Evolutionary conservation across 2,888 invertebrate species (phyloP).

Genomic region (Anoplius nigerrimus): DNA sequence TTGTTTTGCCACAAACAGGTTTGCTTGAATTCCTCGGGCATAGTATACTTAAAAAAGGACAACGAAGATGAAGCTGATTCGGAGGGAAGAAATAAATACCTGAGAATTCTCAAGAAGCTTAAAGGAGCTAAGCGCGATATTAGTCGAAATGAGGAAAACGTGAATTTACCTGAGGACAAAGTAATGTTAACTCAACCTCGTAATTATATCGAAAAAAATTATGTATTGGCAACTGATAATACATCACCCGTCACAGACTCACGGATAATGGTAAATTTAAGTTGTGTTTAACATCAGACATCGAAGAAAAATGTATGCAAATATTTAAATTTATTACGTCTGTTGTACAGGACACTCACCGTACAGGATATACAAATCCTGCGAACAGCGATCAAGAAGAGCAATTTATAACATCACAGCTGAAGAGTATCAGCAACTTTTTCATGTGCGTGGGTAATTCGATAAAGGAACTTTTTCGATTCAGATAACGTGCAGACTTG

Average conservation of each 20-base stretch:
- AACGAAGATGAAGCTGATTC: conserved; percentile 43
- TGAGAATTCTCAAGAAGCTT: conserved; percentile 35
- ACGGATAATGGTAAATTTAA: background rate
- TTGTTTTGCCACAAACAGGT: conserved; percentile 13
- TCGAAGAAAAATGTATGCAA: background rate
- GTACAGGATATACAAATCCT: conserved; percentile 10
- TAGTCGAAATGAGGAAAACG: background rate
- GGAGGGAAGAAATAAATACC: conserved; percentile 39
- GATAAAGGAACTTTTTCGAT: conserved; percentile 47
- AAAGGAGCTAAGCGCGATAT: conserved; percentile 41
- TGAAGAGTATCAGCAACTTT: conserved; percentile 41
- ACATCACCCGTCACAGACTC: no score
- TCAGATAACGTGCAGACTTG: conserved; percentile 27
- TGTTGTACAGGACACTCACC: background rate
- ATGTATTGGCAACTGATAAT: no score
- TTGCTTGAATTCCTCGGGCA: conserved; percentile 43
- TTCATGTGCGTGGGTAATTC: conserved; percentile 46
- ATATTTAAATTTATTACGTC: background rate
- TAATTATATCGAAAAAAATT: background rate
- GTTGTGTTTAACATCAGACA: background rate
- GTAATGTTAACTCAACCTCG: background rate
- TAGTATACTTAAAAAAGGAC: conserved; percentile 49
- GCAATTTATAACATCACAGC: conserved; percentile 19
- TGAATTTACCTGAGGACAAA: conserved; percentile 11
- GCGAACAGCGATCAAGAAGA: conserved; percentile 17